These are phyloP conservation scores for Mandrillus leucophaeus DNA, from an alignment of 2,113 vertebrate genomes.

Conservation along the genomic window DNA sequence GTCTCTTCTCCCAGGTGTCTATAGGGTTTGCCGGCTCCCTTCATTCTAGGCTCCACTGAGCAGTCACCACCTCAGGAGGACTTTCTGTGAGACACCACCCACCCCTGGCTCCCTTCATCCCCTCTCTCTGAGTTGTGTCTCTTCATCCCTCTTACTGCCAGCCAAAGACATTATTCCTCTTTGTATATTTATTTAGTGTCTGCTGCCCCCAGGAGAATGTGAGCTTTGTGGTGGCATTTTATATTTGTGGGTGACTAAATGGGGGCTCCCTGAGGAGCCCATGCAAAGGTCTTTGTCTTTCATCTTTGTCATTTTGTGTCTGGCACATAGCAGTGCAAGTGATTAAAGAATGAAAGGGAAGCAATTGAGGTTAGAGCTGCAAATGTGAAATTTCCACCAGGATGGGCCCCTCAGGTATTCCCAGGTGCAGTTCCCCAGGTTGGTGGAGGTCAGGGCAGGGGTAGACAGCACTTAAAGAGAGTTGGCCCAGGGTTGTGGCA, in stretches of 20 bases:
- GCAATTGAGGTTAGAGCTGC: neutral
- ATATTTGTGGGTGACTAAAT: neutral
- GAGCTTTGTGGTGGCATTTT: neutral
- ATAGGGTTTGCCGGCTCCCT: rapidly evolving
- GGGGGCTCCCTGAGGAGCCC: neutral
- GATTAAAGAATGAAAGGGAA: neutral
- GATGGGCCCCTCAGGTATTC: neutral
- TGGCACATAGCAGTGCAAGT: neutral
- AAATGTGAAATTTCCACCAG: neutral
- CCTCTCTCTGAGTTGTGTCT: neutral
- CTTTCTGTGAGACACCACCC: too few relatives aligned
- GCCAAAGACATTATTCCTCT: neutral
- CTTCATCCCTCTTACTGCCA: neutral
- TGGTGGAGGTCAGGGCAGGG: too few relatives aligned
- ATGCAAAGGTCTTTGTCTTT: neutral
- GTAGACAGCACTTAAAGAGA: neutral
- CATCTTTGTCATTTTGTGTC: neutral
- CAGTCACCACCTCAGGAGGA: neutral
- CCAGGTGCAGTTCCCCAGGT: neutral
- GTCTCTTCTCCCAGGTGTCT: neutral
- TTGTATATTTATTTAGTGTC: neutral
- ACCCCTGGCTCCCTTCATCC: rapidly evolving
- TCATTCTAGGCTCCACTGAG: neutral
- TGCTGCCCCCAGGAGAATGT: neutral
- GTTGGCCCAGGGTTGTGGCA: neutral